These are phyloP conservation scores for Paelopatides confundens DNA, from an alignment of 53 echinoderm and acorn worm genomes.

Conservation along the genomic window DNA sequence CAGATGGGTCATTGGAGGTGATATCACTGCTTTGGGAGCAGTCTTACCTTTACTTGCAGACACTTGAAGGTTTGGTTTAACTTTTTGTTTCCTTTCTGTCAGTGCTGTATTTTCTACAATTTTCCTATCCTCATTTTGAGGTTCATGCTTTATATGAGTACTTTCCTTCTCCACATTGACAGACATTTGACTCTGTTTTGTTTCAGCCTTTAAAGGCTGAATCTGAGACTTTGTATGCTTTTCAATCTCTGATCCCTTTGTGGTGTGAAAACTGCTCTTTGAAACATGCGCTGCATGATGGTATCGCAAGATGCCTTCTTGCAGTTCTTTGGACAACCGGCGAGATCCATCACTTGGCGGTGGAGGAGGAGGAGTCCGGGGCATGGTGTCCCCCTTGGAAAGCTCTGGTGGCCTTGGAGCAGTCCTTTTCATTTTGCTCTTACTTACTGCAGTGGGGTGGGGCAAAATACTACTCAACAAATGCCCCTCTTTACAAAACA, in stretches of 20 bases:
- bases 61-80: not conserved
- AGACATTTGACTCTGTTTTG: not conserved
- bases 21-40: slow-evolving; percentile 48
- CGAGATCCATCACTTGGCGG: slow-evolving; percentile 24
- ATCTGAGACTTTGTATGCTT: not conserved
- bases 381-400: slow-evolving; percentile 45
- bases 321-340: slow-evolving; percentile 18
- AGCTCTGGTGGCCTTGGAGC: slow-evolving; percentile 51
- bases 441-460: slow-evolving; percentile 5
- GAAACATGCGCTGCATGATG: not conserved
- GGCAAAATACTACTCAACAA: slow-evolving; percentile 20
- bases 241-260: not conserved
- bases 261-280: not conserved
- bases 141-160: not conserved
- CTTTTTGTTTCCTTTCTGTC: not conserved
- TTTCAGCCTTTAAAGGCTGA: not conserved
- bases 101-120: not conserved
- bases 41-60: slow-evolving; percentile 26
- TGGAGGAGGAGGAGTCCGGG: slow-evolving; percentile 49
- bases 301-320: slow-evolving; percentile 24
- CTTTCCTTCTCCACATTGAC: not conserved
- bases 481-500: slow-evolving; percentile 29
- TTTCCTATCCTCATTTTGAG: slow-evolving; percentile 7
- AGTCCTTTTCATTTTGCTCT: slow-evolving; percentile 43
- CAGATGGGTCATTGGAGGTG: slow-evolving; percentile 57